Base-by-base conservation (phyloP, 2,888 invertebrate species). In the Ennomos quercinarius region DNA sequence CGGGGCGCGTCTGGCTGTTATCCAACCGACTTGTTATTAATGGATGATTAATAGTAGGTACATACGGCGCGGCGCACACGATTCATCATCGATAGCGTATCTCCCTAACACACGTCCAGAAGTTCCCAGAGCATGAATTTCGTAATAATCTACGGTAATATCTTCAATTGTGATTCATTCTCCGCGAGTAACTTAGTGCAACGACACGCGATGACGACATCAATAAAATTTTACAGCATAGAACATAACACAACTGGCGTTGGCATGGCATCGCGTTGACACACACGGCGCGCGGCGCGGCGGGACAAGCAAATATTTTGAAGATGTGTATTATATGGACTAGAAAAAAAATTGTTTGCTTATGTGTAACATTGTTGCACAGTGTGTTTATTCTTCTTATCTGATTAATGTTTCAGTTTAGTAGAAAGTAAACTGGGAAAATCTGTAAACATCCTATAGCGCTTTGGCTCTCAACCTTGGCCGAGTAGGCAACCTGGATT, bases 381-480 rank as follows among this genome's bases (percentile, higher is more conserved):
- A 63, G 61, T 57, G 60, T 73, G 72, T 77, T 75, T 79, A 66
- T 62, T 61, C 39, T 52, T 50, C 68, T 75, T 79, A 74, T 78
- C 79, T 74, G 70, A 71, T 68, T 68, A 66, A 71, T 73, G 64
- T 48, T 67, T 71, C 56, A 61, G 60, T 67, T 74, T 66, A 63
- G 61, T 60, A 55, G 68, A 76, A 76, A 73, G 72, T 71, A 78
- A 78, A 76, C 72, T 71, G 65, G 66, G 12, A 58, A 66, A 64
- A 60, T 64, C 72, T 70, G 77, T 80, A 84, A 83, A 85, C 80
- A 83, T 63, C 72, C 58, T 64, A 52, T 64, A 66, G 61, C 63
- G 59, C 68, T 70, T 73, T 66, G 71, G 66, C 59, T 64, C 61
- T 68, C 74, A 81, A 87, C 90, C 89, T 90, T 90, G 89, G 84